Evolutionary conservation across 2,797 vertebrate genomes (phyloP).

Genomic region (Craterocephalus amniculus): DNA sequence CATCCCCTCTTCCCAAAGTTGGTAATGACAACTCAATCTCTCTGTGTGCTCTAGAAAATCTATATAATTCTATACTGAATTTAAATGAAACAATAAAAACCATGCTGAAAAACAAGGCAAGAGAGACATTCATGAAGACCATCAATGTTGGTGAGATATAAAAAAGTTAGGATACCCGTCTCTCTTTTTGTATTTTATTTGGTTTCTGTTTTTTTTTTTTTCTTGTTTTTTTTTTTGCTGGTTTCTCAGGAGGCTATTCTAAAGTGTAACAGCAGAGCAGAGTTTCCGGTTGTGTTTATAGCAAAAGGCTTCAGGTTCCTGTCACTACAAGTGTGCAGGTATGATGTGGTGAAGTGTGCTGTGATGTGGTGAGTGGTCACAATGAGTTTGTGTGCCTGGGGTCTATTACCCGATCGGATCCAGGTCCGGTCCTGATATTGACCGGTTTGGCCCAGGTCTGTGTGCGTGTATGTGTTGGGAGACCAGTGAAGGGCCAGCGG

Average conservation of each 20-base stretch:
- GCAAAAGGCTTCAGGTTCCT: conserved; percentile 70
- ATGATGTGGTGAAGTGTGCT: conserved; percentile 68
- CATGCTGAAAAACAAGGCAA: conserved; percentile 66
- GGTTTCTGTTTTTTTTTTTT: conserved; percentile 70
- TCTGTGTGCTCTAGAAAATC: conserved; percentile 86
- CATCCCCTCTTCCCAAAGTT: conserved; percentile 62
- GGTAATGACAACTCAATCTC: conserved; percentile 79
- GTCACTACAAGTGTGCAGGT: conserved; percentile 67
- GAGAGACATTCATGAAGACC: conserved; percentile 68
- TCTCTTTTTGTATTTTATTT: conserved; percentile 71
- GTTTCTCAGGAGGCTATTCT: conserved; percentile 70
- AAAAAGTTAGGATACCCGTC: conserved; percentile 46
- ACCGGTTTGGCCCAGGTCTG: conserved; percentile 55
- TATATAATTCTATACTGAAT: conserved; percentile 83
- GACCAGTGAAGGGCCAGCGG: conserved; percentile 70
- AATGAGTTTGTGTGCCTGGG: conserved; percentile 53
- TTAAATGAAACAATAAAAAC: conserved; percentile 77
- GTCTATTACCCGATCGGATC: conserved; percentile 30
- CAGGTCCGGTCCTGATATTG: conserved; percentile 32
- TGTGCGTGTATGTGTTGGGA: conserved; percentile 70
- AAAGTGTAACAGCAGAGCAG: conserved; percentile 64
- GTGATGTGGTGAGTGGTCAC: conserved; percentile 64
- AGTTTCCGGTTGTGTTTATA: conserved; percentile 72
- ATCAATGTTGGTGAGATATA: conserved; percentile 49
- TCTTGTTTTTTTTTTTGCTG: conserved; percentile 55